Evolutionary conservation across 2,888 invertebrate genomes (phyloP).

Genomic region (Malachius bipustulatus): DNA sequence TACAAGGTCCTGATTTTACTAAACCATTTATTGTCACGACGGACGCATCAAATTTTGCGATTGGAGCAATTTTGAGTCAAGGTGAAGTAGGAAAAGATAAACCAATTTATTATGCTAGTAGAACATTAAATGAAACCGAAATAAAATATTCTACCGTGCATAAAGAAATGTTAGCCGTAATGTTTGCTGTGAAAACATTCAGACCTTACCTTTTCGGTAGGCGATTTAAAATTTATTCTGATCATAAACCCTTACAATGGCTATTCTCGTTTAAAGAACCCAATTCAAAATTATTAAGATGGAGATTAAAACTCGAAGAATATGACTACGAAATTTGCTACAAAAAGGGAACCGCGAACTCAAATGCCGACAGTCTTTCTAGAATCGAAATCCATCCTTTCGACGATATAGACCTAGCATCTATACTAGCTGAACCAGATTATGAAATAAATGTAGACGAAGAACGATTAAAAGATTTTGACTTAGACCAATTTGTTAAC

Average conservation of each 20-base stretch:
- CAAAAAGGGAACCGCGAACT: background rate
- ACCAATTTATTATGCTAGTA: slow-evolving; percentile 4
- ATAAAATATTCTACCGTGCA: slow-evolving; percentile 7
- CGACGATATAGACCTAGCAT: background rate
- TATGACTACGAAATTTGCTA: slow-evolving; percentile 8
- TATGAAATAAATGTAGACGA: too few species aligned
- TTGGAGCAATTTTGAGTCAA: background rate
- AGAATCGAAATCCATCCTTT: background rate
- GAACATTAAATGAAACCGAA: slow-evolving; percentile 4
- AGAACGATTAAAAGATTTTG: too few species aligned
- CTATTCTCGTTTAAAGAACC: slow-evolving; percentile 7
- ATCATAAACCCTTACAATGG: slow-evolving; percentile 9
- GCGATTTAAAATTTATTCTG: slow-evolving; percentile 8
- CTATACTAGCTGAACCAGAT: too few species aligned
- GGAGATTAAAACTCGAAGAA: slow-evolving; percentile 6
- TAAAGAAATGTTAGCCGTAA: slow-evolving; percentile 8
- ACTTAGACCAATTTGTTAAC: too few species aligned
- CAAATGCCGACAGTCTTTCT: background rate
- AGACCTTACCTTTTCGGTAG: slow-evolving; percentile 8
- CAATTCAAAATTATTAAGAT: slow-evolving; percentile 3
- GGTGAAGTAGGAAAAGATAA: background rate
- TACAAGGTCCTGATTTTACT: too few species aligned
- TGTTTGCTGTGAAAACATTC: slow-evolving; percentile 8
- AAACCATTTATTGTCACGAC: too few species aligned
- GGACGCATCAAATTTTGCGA: background rate